phyloP scores from a whole-genome alignment of 2,888 invertebrate genomes.

The Nudaria mundana region DNA sequence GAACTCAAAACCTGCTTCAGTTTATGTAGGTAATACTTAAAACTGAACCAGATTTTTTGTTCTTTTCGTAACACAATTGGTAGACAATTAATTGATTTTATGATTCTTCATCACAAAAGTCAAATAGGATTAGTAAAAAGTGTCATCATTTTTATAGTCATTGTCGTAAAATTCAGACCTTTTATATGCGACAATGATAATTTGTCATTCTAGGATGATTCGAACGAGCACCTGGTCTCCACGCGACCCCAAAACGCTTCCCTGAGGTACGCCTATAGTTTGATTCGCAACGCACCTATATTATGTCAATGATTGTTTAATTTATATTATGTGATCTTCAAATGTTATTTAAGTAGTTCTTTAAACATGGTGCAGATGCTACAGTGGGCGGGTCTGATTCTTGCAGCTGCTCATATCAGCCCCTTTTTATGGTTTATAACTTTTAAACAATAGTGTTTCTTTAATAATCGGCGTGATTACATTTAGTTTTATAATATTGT shows the following conservation, averaged over 20 bases:
- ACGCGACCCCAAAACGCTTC: conserved; percentile 55
- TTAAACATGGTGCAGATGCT: conserved; percentile 73
- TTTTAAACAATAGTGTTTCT: conserved; percentile 40
- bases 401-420: conserved; percentile 55
- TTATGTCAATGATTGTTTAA: conserved; percentile 75
- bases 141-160: conserved; percentile 54
- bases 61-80: conserved; percentile 19
- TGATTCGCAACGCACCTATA: conserved; percentile 69
- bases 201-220: conserved; percentile 70
- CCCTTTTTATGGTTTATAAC: conserved; percentile 52
- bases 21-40: too few species aligned
- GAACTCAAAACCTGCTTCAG: too few species aligned
- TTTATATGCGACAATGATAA: conserved; percentile 70
- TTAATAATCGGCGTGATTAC: too few species aligned
- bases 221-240: conserved; percentile 64
- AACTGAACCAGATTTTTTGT: too few species aligned
- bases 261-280: conserved; percentile 35
- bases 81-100: conserved; percentile 34
- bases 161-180: conserved; percentile 52
- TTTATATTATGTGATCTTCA: conserved; percentile 78
- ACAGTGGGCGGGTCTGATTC: conserved; percentile 51
- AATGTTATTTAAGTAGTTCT: conserved; percentile 76
- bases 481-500: conserved; percentile 28
- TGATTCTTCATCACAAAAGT: conserved; percentile 38
- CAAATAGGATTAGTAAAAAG: conserved; percentile 50